phyloP scores from a whole-genome alignment of 2,113 vertebrate genomes.

The Lophotis ruficrista region DNA sequence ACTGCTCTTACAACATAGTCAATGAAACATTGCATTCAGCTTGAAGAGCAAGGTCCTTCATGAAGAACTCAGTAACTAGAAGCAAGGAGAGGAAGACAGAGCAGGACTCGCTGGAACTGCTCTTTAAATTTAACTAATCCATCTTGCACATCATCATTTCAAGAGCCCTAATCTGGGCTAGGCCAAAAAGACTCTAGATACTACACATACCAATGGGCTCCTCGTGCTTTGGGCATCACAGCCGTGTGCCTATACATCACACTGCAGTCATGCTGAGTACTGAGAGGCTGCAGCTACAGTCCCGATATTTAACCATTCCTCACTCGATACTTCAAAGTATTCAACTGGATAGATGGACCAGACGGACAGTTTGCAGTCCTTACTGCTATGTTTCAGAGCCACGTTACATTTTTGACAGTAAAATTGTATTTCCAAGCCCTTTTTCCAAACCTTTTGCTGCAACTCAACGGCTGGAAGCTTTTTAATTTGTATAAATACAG shows the following conservation, averaged over 20 bases:
- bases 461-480: neutral
- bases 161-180: neutral
- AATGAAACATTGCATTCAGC: neutral
- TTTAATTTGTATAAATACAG: neutral
- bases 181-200: neutral
- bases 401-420: neutral
- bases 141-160: neutral
- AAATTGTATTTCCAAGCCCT: neutral
- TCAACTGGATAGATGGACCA: neutral
- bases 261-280: neutral
- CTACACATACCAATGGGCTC: neutral
- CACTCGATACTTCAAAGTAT: neutral
- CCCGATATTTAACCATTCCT: neutral
- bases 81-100: neutral
- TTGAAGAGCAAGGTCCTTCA: neutral
- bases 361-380: neutral
- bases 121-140: neutral
- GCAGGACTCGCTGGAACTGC: neutral
- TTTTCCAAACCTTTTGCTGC: neutral
- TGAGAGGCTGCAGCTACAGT: neutral
- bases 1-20: neutral
- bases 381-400: neutral
- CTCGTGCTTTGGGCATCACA: neutral
- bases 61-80: neutral
- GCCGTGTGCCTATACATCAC: fast-evolving